phyloP scores from a whole-genome alignment of 2,888 invertebrate species.

The Actias luna region DNA sequence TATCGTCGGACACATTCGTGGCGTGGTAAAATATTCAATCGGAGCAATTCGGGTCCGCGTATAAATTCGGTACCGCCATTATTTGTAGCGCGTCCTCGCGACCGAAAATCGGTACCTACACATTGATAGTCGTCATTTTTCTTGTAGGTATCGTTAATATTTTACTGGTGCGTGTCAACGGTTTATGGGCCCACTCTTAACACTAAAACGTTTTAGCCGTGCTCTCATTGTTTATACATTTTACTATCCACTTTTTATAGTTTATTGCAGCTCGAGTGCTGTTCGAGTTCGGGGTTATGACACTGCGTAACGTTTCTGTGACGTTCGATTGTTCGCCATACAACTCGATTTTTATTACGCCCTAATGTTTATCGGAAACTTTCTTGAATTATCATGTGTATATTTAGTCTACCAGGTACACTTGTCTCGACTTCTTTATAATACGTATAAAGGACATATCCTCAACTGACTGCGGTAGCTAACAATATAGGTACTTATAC shows the following conservation, averaged over 20 bases:
- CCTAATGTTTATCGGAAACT: constrained; percentile 52
- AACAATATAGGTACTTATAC: too few relatives aligned
- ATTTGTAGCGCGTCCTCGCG: constrained; percentile 77
- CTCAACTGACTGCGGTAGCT: too few relatives aligned
- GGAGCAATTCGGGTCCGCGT: constrained; percentile 78
- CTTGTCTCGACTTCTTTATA: constrained; percentile 9
- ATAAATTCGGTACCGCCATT: constrained; percentile 77
- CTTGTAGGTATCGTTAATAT: constrained; percentile 80
- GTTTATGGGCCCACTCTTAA: constrained; percentile 80
- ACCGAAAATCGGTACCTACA: constrained; percentile 77
- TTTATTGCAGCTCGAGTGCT: constrained; percentile 71
- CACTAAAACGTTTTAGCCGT: constrained; percentile 80
- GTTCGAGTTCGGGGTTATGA: constrained; percentile 64
- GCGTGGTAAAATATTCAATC: constrained; percentile 81
- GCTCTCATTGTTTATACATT: constrained; percentile 81
- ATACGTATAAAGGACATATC: not conserved
- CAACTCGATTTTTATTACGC: constrained; percentile 67
- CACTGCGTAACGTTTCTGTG: constrained; percentile 60
- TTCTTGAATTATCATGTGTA: constrained; percentile 45
- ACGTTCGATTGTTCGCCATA: constrained; percentile 64
- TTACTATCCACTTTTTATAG: constrained; percentile 78
- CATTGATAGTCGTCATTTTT: constrained; percentile 80
- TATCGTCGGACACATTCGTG: constrained; percentile 77
- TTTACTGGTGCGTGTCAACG: constrained; percentile 80
- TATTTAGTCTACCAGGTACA: constrained; percentile 38